Conservation (phyloP, 64 coral and sea anemone species). For the Actinia tenebrosa region DNA sequence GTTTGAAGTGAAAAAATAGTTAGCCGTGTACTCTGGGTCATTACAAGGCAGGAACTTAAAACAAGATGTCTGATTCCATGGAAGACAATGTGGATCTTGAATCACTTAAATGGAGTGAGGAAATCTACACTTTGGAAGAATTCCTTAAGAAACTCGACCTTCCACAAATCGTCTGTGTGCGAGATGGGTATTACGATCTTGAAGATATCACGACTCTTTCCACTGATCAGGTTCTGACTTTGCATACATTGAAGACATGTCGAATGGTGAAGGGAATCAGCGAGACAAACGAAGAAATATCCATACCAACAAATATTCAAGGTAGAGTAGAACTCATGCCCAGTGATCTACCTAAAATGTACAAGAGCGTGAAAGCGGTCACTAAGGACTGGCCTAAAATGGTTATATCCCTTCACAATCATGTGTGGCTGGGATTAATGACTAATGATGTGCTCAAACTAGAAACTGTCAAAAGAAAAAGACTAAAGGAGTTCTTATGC, state of each 20-base stretch:
- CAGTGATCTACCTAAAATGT: not conserved
- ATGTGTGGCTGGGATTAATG: not conserved
- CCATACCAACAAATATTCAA: slow-evolving; percentile 4
- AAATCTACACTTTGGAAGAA: not conserved
- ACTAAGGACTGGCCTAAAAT: not conserved
- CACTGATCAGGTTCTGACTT: slow-evolving; percentile 12
- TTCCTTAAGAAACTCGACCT: not conserved
- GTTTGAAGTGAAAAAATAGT: not conserved
- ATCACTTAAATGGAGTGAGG: not conserved
- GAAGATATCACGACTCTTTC: slow-evolving; percentile 12
- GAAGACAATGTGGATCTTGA: not conserved
- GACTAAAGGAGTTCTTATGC: not conserved
- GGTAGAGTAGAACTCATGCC: not conserved
- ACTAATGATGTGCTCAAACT: not conserved
- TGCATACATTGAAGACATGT: not conserved
- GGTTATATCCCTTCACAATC: slow-evolving; percentile 13
- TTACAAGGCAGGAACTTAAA: not conserved
- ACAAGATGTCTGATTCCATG: not conserved
- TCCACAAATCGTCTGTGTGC: slow-evolving; percentile 20
- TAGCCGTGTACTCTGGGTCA: not conserved
- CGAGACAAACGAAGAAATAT: not conserved
- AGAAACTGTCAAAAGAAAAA: not conserved
- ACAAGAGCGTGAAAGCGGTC: not conserved
- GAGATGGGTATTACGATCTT: slow-evolving; percentile 7
- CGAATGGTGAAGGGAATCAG: not conserved